A percentile compares a stretch with the other conserved stretches of the same genome.
Evolutionary conservation across 2,888 invertebrate genomes (phyloP).

Genomic region (Halocaridina rubra): DNA sequence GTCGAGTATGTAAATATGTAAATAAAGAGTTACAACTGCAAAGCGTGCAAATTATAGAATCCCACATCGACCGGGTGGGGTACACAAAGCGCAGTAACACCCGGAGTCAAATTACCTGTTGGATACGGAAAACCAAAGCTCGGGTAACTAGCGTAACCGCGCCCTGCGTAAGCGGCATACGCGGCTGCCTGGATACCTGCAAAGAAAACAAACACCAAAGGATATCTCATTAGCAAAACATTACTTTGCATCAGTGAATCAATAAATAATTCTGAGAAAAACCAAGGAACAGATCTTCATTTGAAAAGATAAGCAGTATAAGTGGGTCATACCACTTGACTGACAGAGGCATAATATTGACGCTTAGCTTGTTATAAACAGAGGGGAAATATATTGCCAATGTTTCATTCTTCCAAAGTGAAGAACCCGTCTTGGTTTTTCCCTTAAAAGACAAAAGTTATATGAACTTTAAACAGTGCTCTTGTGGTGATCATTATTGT

Average conservation of each 20-base stretch:
- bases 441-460: no score
- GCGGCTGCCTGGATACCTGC: constrained; percentile 90
- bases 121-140: constrained; percentile 98
- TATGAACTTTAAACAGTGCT: constrained; percentile 13
- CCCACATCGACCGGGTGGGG: constrained; percentile 68
- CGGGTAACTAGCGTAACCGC: constrained; percentile 97
- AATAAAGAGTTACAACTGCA: constrained; percentile 77
- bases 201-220: constrained; percentile 45
- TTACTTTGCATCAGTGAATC: neutral
- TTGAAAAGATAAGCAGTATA: no score
- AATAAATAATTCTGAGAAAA: neutral
- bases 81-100: constrained; percentile 74
- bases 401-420: no score
- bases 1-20: constrained; percentile 2
- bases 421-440: no score
- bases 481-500: constrained; percentile 29
- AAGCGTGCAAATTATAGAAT: constrained; percentile 78
- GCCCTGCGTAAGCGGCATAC: constrained; percentile 95
- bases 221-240: neutral
- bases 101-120: constrained; percentile 91
- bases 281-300: neutral
- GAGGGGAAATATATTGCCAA: no score
- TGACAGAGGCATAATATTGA: no score
- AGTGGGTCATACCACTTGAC: no score
- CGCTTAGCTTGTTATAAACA: no score